Percentiles rank a stretch among this genome's conserved stretches.
These are phyloP conservation scores for Empis stercorea DNA, from an alignment of 2,888 invertebrate genomes.

Conservation along the genomic window DNA sequence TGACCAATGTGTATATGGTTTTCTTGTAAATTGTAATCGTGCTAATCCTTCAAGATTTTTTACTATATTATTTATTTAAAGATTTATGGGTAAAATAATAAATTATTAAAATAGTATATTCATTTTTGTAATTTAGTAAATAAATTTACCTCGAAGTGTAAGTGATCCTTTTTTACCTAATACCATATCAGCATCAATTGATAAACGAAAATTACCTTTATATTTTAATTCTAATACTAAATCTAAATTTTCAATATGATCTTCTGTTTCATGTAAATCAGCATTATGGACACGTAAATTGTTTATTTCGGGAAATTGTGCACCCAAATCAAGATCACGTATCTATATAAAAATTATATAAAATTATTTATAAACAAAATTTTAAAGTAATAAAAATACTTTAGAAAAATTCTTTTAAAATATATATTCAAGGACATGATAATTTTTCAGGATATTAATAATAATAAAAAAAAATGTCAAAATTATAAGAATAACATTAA, in stretches of 20 bases:
- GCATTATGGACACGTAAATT: slow-evolving; percentile 68
- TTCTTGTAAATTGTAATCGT: slow-evolving; percentile 75
- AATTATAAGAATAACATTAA: no score
- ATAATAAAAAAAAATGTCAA: no score
- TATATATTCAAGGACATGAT: no score
- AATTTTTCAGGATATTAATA: no score
- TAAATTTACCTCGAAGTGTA: slow-evolving; percentile 67
- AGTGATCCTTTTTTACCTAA: slow-evolving; percentile 83
- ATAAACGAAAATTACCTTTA: slow-evolving; percentile 82
- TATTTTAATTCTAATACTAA: slow-evolving; percentile 77
- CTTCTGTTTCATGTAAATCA: slow-evolving; percentile 62
- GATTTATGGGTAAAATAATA: no score
- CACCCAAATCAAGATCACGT: slow-evolving; percentile 78
- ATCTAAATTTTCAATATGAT: slow-evolving; percentile 68
- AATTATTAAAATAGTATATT: no score
- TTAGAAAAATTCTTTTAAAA: no score
- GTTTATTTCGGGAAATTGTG: slow-evolving; percentile 80
- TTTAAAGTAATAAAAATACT: no score
- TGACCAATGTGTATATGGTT: slow-evolving; percentile 92
- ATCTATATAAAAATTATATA: slow-evolving; percentile 44
- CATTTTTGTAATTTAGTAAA: no score
- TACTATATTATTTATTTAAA: no score
- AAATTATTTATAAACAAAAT: not conserved
- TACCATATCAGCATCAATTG: slow-evolving; percentile 85
- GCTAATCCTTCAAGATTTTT: slow-evolving; percentile 73